Evolutionary conservation across 1,140 invertebrate species (phyloP).

Genomic region (Centruroides vittatus): DNA sequence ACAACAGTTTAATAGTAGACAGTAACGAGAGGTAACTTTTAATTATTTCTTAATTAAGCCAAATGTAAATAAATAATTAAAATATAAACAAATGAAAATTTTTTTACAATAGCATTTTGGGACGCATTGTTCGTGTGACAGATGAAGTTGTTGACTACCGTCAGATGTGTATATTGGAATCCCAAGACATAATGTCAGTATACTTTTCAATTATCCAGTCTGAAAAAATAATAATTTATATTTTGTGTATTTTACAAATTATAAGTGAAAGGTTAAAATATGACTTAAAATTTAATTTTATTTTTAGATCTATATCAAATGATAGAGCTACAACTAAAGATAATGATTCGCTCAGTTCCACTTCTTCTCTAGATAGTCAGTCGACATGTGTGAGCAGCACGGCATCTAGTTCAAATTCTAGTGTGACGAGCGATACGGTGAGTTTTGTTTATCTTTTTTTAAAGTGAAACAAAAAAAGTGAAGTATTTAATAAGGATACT

Average conservation of each 20-base stretch:
- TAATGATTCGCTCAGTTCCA: too few relatives aligned
- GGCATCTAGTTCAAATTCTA: background rate
- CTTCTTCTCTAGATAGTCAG: too few relatives aligned
- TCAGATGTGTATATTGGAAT: too few relatives aligned
- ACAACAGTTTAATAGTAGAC: conserved; percentile 3
- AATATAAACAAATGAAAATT: background rate
- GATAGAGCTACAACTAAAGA: too few relatives aligned
- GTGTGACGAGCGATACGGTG: background rate
- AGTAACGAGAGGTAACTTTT: conserved; percentile 7
- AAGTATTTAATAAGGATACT: too few relatives aligned
- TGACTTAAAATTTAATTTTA: background rate
- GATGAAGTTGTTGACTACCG: conserved; percentile 88
- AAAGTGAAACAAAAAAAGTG: too few relatives aligned
- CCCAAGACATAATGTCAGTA: too few relatives aligned
- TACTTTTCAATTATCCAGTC: too few relatives aligned
- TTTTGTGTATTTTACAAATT: background rate
- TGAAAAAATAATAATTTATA: too few relatives aligned
- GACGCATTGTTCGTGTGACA: conserved; percentile 77
- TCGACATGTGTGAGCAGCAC: too few relatives aligned
- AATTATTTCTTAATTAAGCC: background rate
- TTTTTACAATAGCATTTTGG: conserved; percentile 44
- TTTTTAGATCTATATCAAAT: background rate
- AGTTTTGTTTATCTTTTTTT: background rate
- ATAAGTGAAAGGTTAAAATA: too few relatives aligned
- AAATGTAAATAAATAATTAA: background rate